Conservation (phyloP, 2,113 vertebrate genomes). For the Trematomus loennbergii region DNA sequence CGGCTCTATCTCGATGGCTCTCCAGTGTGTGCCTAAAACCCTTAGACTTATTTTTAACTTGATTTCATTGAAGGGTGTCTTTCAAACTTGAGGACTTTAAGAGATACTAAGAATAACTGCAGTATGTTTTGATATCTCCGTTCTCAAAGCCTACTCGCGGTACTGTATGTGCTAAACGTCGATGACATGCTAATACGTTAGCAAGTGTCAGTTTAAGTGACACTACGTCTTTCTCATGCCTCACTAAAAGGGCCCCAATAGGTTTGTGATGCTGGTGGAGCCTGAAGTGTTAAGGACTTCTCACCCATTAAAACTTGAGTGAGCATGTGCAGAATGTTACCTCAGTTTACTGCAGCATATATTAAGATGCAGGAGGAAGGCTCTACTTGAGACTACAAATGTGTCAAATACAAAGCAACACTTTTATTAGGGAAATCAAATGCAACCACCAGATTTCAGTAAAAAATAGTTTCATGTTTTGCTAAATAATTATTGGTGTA, state of each 20-base stretch:
- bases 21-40: constrained; percentile 43
- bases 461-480: neutral
- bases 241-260: neutral
- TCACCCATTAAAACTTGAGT: constrained; percentile 23
- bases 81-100: constrained; percentile 22
- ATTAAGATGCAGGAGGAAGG: neutral
- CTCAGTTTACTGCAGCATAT: constrained; percentile 16
- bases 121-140: constrained; percentile 13
- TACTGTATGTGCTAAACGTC: neutral
- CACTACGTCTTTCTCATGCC: neutral
- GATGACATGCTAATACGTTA: constrained; percentile 13
- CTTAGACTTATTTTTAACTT: constrained; percentile 4
- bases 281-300: constrained; percentile 14
- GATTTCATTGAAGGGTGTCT: constrained; percentile 27
- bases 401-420: constrained; percentile 19
- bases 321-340: constrained; percentile 23
- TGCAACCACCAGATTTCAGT: neutral
- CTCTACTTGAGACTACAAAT: neutral
- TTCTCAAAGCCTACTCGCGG: neutral
- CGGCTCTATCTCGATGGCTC: constrained; percentile 64
- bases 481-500: neutral
- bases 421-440: neutral
- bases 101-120: constrained; percentile 7
- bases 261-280: constrained; percentile 10
- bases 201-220: neutral